phyloP scores from a whole-genome alignment of 1,140 invertebrate genomes.

The Campodea augens region DNA sequence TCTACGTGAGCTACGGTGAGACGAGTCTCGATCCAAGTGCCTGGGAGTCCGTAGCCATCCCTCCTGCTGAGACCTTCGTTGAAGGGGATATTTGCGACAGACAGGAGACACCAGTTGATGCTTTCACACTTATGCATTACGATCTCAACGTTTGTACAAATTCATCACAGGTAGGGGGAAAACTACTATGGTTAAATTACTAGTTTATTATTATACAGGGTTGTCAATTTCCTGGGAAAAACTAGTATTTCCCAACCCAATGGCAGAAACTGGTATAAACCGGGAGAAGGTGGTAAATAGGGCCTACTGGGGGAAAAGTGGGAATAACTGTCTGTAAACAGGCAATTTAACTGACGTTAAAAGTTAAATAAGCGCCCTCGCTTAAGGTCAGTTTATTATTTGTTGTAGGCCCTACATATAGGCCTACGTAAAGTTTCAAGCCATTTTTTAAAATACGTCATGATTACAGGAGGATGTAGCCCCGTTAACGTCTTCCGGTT shows the following conservation, averaged over 20 bases:
- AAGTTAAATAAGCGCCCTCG: too few species aligned
- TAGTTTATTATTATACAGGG: slow-evolving; percentile 1
- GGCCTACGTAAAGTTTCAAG: too few species aligned
- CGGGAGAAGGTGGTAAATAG: not conserved
- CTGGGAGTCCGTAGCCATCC: slow-evolving; percentile 38
- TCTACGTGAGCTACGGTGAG: slow-evolving; percentile 87
- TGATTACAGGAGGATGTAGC: too few species aligned
- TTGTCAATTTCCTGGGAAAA: too few species aligned
- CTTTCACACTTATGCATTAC: slow-evolving; percentile 95
- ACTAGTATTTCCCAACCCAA: too few species aligned
- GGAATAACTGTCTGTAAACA: not conserved
- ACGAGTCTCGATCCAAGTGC: slow-evolving; percentile 45
- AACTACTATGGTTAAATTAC: not conserved
- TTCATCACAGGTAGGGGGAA: slow-evolving; percentile 48
- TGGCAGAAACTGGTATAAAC: too few species aligned
- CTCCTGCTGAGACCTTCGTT: slow-evolving; percentile 37
- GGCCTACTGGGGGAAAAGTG: not conserved
- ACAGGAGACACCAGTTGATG: slow-evolving; percentile 75
- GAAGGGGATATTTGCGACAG: slow-evolving; percentile 41
- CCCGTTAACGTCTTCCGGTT: too few species aligned
- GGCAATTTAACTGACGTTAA: too few species aligned
- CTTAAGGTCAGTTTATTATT: too few species aligned
- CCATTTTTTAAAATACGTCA: too few species aligned
- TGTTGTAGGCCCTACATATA: too few species aligned
- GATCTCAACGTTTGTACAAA: slow-evolving; percentile 95